Evolutionary conservation across 35 echinoderm and acorn worm genomes (phyloP), one percentile per base, ranked within the genome.

Genomic region (Lytechinus pictus): DNA sequence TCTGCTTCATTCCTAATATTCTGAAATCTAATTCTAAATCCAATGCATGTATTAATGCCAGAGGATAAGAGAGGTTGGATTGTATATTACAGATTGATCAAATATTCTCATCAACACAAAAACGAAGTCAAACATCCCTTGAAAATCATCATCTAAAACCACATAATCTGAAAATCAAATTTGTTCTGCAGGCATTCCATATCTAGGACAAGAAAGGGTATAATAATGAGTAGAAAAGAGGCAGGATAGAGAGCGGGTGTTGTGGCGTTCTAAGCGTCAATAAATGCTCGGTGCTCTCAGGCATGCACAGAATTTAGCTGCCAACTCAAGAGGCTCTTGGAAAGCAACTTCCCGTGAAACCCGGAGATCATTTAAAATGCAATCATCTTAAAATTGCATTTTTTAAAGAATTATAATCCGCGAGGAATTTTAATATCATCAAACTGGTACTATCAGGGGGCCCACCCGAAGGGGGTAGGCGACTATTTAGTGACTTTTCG

Each of bases 381-480:
- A 93, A 93, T 93, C 92, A 93, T 93, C 92, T 57, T 57, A 93
- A 93, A 93, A 93, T 93, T 93, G 92, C 92, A 93, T 93, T 93
- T 93, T 93, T 93, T 93, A 93, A 93, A 93, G 92, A 93, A 93
- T 93, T 93, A 93, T 93, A 93, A 93, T 93, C 92, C 92, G 92
- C 92, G 53, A 93, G 92, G 92, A 93, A 93, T 93, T 93, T 57
- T 93, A 93, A 93, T 93, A 93, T 93, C 92, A 93, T 93, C 92
- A 93, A 93, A 93, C 92, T 57, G 92, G 92, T 93, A 93, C 56
- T 93, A 93, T 93, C 92, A 44, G 12, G 92, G 92, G 55, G 92
- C 52, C 92, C 52, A 8, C 92, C 52, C 33, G 33, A 24, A 57
- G n/a, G 92, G 92, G 55, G 92, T 54, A 93, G 92, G 92, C 55